These are phyloP conservation scores for Pomacea maculata DNA, from an alignment of 1,140 invertebrate species.

Conservation along the genomic window DNA sequence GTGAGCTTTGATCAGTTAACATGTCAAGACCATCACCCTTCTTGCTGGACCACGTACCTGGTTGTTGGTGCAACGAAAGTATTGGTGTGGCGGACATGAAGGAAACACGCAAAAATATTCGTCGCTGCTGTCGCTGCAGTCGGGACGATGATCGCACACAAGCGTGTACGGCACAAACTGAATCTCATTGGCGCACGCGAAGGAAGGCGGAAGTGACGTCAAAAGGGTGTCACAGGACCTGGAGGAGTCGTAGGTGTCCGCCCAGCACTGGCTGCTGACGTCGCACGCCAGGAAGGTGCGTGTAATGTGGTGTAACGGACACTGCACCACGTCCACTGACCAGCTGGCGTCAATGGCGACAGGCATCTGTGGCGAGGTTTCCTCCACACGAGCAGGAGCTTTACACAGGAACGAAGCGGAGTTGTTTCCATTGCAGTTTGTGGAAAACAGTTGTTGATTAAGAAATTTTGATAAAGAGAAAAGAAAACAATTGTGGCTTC, in stretches of 20 bases:
- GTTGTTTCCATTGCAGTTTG: no score
- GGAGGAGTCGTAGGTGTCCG: not conserved
- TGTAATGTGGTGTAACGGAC: not conserved
- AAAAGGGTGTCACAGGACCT: not conserved
- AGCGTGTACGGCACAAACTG: slow-evolving; percentile 18
- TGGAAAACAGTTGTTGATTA: no score
- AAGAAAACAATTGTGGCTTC: no score
- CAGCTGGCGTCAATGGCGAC: no score
- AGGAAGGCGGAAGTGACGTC: slow-evolving; percentile 12
- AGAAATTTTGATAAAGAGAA: no score
- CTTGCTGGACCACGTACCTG: not conserved
- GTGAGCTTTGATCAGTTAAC: no score
- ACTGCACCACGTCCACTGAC: not conserved
- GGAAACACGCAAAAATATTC: slow-evolving; percentile 25
- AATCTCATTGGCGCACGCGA: slow-evolving; percentile 4
- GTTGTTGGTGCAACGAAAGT: slow-evolving; percentile 10
- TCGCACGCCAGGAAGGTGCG: slow-evolving; percentile 7
- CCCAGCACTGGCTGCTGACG: slow-evolving; percentile 6
- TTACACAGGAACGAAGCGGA: no score
- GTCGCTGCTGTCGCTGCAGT: slow-evolving; percentile 24
- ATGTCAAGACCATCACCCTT: no score
- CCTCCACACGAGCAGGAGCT: no score
- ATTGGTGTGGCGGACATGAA: not conserved
- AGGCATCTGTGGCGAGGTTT: no score
- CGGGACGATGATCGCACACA: slow-evolving; percentile 26